Conservation (phyloP, 1,140 invertebrate species). For the Rhagoletis pomonella region DNA sequence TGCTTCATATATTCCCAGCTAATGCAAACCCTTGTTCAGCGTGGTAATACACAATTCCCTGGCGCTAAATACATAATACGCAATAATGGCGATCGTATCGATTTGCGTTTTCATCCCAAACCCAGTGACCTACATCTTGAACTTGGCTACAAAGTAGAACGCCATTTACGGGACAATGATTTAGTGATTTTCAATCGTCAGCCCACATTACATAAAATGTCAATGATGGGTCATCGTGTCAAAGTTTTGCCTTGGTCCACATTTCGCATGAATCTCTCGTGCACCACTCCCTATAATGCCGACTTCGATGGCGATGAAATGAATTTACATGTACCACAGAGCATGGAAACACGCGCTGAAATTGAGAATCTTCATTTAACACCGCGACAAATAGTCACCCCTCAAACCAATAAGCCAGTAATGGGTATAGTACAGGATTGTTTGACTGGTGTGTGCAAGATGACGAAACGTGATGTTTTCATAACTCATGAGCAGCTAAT, state of each 20-base stretch:
- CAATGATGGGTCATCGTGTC: constrained; percentile 99
- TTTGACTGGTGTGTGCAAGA: constrained; percentile 96
- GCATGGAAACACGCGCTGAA: constrained; percentile 98
- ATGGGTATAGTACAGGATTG: constrained; percentile 99
- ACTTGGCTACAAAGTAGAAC: constrained; percentile 96
- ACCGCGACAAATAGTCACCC: constrained; percentile 97
- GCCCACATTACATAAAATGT: constrained; percentile 99
- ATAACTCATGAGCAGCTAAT: constrained; percentile 97
- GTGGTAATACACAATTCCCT: constrained; percentile 97
- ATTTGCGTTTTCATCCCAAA: constrained; percentile 97
- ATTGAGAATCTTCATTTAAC: constrained; percentile 97
- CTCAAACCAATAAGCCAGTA: constrained; percentile 95
- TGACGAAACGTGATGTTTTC: constrained; percentile 99
- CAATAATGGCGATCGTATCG: constrained; percentile 97
- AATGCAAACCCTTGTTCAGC: constrained; percentile 94
- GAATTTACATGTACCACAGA: constrained; percentile 99
- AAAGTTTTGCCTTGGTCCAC: constrained; percentile 98
- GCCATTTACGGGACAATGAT: constrained; percentile 97
- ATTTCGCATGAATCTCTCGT: constrained; percentile 92
- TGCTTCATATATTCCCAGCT: constrained; percentile 83
- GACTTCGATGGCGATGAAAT: constrained; percentile 99
- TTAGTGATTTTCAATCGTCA: constrained; percentile 99
- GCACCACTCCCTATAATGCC: constrained; percentile 98
- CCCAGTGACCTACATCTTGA: constrained; percentile 98
- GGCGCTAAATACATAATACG: constrained; percentile 97